Evolutionary conservation across 2,888 invertebrate genomes (phyloP).

Genomic region (Girardia tigrina): DNA sequence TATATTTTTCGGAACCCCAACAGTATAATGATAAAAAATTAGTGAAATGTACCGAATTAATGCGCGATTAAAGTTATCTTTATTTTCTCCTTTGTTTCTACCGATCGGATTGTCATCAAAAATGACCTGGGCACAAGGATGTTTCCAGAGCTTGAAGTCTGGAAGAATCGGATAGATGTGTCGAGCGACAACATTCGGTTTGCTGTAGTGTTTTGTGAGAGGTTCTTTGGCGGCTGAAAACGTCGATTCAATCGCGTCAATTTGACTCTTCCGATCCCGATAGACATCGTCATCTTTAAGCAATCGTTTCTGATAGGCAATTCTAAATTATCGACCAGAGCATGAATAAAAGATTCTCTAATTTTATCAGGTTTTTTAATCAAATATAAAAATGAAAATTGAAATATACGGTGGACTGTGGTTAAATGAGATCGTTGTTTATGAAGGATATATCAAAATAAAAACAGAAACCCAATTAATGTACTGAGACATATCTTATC

Average conservation of each 20-base stretch:
- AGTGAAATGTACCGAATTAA: neutral
- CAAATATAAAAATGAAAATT: no score
- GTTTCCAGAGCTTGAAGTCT: conserved; percentile 87
- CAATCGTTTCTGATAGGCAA: conserved; percentile 89
- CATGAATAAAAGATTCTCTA: conserved; percentile 37
- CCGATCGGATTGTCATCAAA: conserved; percentile 33
- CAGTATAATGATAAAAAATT: neutral
- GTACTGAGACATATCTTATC: no score
- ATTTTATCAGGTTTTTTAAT: no score
- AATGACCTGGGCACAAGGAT: conserved; percentile 67
- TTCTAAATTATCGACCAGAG: conserved; percentile 52
- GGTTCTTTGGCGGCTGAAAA: conserved; percentile 66
- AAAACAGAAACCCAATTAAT: no score
- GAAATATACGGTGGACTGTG: no score
- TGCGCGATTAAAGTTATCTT: conserved; percentile 7
- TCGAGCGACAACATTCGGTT: conserved; percentile 78
- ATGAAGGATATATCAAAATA: no score
- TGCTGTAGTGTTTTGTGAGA: conserved; percentile 79
- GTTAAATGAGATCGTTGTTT: no score
- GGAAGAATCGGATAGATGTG: conserved; percentile 77
- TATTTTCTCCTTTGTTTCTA: neutral
- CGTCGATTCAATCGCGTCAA: conserved; percentile 88
- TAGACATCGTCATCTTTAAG: conserved; percentile 74
- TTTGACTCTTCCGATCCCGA: conserved; percentile 88
- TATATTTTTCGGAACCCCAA: neutral